These are phyloP conservation scores for Drosophila santomea DNA, from an alignment of 1,140 invertebrate genomes.

Conservation along the genomic window DNA sequence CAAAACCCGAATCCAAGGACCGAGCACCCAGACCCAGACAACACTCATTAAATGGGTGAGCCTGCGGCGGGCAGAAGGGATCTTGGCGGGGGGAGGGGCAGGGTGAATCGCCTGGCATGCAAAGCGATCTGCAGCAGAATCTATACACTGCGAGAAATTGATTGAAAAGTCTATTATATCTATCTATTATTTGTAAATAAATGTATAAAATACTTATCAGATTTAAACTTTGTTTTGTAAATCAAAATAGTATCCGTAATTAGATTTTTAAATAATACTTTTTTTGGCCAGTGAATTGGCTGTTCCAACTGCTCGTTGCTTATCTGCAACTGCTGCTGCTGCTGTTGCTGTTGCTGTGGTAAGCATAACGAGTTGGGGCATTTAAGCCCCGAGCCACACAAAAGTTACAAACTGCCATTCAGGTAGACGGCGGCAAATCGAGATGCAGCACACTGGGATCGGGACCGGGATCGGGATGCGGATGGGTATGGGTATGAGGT, in stretches of 20 bases:
- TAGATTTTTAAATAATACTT: neutral
- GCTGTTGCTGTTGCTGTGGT: constrained; percentile 54
- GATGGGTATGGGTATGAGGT: neutral
- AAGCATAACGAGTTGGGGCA: constrained; percentile 73
- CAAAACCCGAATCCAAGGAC: constrained; percentile 6
- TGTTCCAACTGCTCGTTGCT: constrained; percentile 4
- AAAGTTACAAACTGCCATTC: constrained; percentile 59
- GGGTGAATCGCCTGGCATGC: constrained; percentile 38
- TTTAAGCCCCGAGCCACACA: constrained; percentile 68
- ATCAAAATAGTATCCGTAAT: too few species aligned
- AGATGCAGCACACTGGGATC: neutral
- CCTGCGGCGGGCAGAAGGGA: constrained; percentile 43
- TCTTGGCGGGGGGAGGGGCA: constrained; percentile 9
- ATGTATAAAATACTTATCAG: too few species aligned
- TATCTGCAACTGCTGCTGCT: constrained; percentile 49
- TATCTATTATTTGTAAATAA: too few species aligned
- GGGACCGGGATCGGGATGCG: neutral
- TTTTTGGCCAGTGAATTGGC: constrained; percentile 8
- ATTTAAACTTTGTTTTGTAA: too few species aligned
- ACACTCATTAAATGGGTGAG: constrained; percentile 67
- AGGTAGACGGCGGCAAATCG: constrained; percentile 30
- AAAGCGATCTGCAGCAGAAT: constrained; percentile 45
- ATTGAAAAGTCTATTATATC: too few species aligned
- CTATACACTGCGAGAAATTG: constrained; percentile 10
- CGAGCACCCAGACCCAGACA: constrained; percentile 30